phyloP scores from a whole-genome alignment of 2,888 invertebrate genomes.

The Acleris sparsana region DNA sequence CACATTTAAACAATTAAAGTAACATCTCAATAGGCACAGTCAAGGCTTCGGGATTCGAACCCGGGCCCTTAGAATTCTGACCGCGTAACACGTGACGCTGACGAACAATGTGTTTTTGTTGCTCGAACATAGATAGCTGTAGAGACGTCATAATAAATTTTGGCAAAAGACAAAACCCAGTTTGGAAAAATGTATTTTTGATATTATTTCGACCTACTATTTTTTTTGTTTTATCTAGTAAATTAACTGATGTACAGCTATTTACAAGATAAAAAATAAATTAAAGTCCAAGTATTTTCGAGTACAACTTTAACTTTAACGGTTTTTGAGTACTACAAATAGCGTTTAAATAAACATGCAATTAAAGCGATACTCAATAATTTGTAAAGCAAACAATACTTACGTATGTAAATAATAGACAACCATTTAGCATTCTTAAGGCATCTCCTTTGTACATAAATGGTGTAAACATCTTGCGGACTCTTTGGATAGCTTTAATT shows the following conservation, averaged over 20 bases:
- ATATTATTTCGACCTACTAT: too few relatives aligned
- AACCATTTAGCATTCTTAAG: slow-evolving; percentile 20
- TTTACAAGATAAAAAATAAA: too few relatives aligned
- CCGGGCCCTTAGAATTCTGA: slow-evolving; percentile 68
- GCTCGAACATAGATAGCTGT: slow-evolving; percentile 49
- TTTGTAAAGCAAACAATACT: slow-evolving; percentile 24
- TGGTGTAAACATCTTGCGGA: slow-evolving; percentile 21
- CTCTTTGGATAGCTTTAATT: slow-evolving; percentile 5
- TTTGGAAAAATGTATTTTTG: not conserved
- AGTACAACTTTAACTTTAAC: too few relatives aligned
- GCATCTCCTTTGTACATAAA: slow-evolving; percentile 18
- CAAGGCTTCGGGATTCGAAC: slow-evolving; percentile 58
- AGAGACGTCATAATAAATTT: slow-evolving; percentile 46
- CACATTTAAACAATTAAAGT: slow-evolving; percentile 40
- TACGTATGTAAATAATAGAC: slow-evolving; percentile 23
- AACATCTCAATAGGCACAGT: slow-evolving; percentile 36
- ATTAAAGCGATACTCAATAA: not conserved
- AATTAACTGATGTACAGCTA: too few relatives aligned
- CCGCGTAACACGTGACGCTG: slow-evolving; percentile 80
- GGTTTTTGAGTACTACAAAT: too few relatives aligned
- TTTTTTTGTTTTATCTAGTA: too few relatives aligned
- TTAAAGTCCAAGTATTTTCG: too few relatives aligned
- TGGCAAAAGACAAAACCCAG: not conserved
- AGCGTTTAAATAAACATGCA: not conserved
- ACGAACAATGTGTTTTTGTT: slow-evolving; percentile 80